A percentile compares a stretch with the other conserved stretches of the same genome.
phyloP scores from a whole-genome alignment of 2,797 vertebrate genomes.

The Podarcis siculus region DNA sequence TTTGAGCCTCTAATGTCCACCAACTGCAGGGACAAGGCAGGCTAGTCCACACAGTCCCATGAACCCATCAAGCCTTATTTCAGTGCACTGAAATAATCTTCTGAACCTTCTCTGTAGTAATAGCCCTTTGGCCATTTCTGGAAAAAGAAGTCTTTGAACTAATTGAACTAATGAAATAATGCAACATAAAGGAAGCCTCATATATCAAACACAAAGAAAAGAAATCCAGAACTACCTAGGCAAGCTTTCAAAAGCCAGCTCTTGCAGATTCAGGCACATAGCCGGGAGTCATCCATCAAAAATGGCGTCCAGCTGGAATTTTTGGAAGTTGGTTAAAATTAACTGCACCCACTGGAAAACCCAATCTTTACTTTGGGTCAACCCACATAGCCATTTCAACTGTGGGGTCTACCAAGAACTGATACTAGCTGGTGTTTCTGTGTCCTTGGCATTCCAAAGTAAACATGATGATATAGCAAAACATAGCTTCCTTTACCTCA shows the following conservation, averaged over 20 bases:
- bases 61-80: too few species aligned
- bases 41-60: too few species aligned
- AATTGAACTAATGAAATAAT: background rate
- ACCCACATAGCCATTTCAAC: background rate
- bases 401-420: background rate
- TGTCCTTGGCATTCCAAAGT: background rate
- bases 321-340: background rate
- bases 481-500: background rate
- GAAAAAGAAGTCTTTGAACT: background rate
- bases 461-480: background rate
- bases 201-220: background rate
- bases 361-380: background rate
- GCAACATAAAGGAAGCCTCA: background rate
- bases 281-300: too few species aligned
- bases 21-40: too few species aligned
- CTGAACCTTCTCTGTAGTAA: too few species aligned
- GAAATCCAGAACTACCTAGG: background rate
- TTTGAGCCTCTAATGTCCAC: too few species aligned
- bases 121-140: background rate
- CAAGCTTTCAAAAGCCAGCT: background rate
- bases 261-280: background rate
- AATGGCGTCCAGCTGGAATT: too few species aligned
- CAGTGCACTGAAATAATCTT: too few species aligned
- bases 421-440: background rate
- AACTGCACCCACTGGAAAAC: background rate